Conservation (phyloP, 2,888 invertebrate genomes). For the Chrysolina oricalcia region DNA sequence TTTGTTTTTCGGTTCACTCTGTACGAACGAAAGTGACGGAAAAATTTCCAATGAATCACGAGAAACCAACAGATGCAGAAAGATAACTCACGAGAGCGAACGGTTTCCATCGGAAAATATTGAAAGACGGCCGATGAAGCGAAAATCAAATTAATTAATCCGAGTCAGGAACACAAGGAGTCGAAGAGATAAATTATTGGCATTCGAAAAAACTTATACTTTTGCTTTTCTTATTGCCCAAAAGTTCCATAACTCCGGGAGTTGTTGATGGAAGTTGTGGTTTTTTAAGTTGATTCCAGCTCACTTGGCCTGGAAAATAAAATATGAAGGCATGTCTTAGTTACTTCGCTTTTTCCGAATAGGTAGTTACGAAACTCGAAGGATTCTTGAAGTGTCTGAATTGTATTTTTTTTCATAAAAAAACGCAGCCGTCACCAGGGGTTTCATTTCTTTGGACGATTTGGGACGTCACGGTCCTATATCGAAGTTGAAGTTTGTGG, state of each 20-base stretch:
- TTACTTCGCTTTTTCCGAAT: slow-evolving; percentile 17
- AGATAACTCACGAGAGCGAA: slow-evolving; percentile 8
- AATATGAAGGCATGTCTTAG: slow-evolving; percentile 33
- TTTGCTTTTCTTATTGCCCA: slow-evolving; percentile 39
- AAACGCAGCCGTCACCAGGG: background rate
- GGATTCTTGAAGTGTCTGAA: slow-evolving; percentile 21
- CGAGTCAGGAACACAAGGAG: slow-evolving; percentile 59
- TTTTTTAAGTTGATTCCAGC: slow-evolving; percentile 35
- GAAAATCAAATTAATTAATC: slow-evolving; percentile 61
- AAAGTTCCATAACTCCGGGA: slow-evolving; percentile 36
- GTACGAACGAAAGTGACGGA: background rate
- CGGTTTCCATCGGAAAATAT: slow-evolving; percentile 19
- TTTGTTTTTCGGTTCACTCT: background rate
- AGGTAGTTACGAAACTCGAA: slow-evolving; percentile 24
- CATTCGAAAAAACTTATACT: slow-evolving; percentile 37
- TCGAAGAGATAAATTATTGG: slow-evolving; percentile 57
- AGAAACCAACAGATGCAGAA: slow-evolving; percentile 17
- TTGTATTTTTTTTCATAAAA: background rate
- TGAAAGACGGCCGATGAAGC: slow-evolving; percentile 26
- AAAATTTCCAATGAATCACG: background rate
- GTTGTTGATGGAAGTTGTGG: slow-evolving; percentile 41
- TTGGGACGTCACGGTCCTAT: too few relatives aligned
- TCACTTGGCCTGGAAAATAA: slow-evolving; percentile 34
- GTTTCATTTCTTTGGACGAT: background rate
- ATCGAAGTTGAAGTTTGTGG: too few relatives aligned